These are phyloP conservation scores for Chaetophractus vellerosus DNA, from an alignment of 2,797 vertebrate genomes.

Conservation along the genomic window DNA sequence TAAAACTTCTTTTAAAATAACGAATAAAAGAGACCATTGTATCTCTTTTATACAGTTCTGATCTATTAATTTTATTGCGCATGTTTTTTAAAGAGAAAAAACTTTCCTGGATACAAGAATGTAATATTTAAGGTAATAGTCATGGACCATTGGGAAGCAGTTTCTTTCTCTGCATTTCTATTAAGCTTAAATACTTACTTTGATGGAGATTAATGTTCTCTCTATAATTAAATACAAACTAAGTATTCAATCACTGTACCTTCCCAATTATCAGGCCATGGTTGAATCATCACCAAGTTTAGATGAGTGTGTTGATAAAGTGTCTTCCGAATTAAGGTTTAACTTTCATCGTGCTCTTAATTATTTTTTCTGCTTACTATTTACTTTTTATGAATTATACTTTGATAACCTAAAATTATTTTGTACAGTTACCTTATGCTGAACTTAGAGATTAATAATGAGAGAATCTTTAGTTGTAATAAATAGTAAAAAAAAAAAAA, in stretches of 20 bases:
- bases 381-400: conserved; percentile 29
- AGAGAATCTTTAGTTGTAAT: neutral
- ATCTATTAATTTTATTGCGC: neutral
- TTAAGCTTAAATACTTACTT: conserved; percentile 82
- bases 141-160: conserved; percentile 75
- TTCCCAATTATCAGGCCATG: conserved; percentile 67
- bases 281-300: conserved; percentile 69
- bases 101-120: neutral
- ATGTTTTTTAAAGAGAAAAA: neutral
- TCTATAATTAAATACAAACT: conserved; percentile 82
- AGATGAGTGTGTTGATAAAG: conserved; percentile 66
- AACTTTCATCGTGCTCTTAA: neutral
- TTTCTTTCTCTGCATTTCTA: conserved; percentile 81
- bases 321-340: conserved; percentile 65
- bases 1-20: too few relatives aligned
- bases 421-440: neutral
- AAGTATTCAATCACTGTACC: conserved; percentile 75
- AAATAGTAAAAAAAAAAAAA: conserved; percentile 19
- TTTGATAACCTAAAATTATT: neutral
- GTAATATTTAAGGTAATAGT: conserved; percentile 72
- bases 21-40: neutral
- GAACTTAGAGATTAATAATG: neutral
- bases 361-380: conserved; percentile 55
- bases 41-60: neutral
- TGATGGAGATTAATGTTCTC: conserved; percentile 82